Evolutionary conservation across 2,888 invertebrate species (phyloP), one percentile per base, ranked within the genome.

Genomic region (Copidosoma aretas): DNA sequence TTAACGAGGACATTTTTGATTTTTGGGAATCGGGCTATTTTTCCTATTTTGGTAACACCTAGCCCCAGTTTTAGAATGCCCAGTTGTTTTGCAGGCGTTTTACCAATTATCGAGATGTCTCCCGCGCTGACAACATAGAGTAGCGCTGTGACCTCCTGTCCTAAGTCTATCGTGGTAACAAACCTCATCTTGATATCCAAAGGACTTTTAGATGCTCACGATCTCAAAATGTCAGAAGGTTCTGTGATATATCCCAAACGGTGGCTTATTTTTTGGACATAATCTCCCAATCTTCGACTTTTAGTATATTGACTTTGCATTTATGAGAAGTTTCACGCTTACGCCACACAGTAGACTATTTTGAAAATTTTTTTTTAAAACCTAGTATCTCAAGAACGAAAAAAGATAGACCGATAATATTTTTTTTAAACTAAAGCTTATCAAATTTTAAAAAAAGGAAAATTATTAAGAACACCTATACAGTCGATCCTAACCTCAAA

Each of bases 1-100:
- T 73, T 68, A 0, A 79, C 64, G 15, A 72, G 22, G 24, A 79
- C 63, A 64, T 77, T 67, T 64, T 78, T 78, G 52, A 79, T 75
- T 75, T 81, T 77, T 25, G 74, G 73, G 54, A 76, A 60, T 10
- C 1, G 1, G 1, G 3, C 24, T 0, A 58, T 43, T 1, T 39
- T 5, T 10, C 4, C 19, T 3, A 52, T 52, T 21, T 19, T 43
- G 21, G 58, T 60, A 3, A 62, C 15, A 62, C 46, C 68, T 39
- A 56, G 5, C 1, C 75, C 75, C 17, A 76, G 62, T 68, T 73
- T 69, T 21, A 77, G 64, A 58, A 77, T 66, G 1, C 70, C 72
- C 17, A 76, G 53, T 12, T 53, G 52, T 15, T 64, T 71, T 19
- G 75, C 72, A 5, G 75, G 75, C n/a, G 61, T 32, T 71, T 75